These are phyloP conservation scores for Tragelaphus buxtoni DNA, from an alignment of 2,113 vertebrate genomes.

Conservation along the genomic window DNA sequence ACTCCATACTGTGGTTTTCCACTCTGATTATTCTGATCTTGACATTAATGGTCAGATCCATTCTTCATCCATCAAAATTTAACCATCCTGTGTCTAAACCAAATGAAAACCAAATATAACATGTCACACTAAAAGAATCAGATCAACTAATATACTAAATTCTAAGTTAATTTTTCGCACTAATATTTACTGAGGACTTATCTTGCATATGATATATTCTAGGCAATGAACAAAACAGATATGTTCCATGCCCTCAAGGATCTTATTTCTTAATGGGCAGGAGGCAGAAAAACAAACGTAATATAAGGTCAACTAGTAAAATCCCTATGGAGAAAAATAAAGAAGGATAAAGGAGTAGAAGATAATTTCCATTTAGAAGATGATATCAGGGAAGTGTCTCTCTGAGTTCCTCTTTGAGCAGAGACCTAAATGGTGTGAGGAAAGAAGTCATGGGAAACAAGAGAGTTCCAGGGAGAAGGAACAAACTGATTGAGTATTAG, in stretches of 20 bases:
- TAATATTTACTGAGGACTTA: neutral
- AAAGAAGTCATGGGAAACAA: neutral
- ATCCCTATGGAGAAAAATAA: neutral
- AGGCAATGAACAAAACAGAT: neutral
- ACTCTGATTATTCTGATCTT: neutral
- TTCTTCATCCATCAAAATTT: neutral
- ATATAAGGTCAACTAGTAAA: neutral
- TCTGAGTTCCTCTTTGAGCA: neutral
- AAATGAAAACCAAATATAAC: neutral
- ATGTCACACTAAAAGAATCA: neutral
- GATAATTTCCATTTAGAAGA: neutral
- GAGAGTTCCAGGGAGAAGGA: neutral
- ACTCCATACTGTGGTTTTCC: neutral
- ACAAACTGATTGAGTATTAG: neutral
- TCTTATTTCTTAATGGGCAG: neutral
- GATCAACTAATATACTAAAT: neutral
- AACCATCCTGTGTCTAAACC: neutral
- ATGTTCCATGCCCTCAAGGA: neutral
- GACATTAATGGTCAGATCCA: neutral
- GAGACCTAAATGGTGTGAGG: neutral
- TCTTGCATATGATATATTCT: neutral
- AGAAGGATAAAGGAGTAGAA: neutral
- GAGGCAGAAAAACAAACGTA: neutral
- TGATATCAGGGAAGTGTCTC: neutral
- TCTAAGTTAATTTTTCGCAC: neutral